Evolutionary conservation across 2,797 vertebrate genomes (phyloP).

Genomic region (Macroramphosus scolopax): DNA sequence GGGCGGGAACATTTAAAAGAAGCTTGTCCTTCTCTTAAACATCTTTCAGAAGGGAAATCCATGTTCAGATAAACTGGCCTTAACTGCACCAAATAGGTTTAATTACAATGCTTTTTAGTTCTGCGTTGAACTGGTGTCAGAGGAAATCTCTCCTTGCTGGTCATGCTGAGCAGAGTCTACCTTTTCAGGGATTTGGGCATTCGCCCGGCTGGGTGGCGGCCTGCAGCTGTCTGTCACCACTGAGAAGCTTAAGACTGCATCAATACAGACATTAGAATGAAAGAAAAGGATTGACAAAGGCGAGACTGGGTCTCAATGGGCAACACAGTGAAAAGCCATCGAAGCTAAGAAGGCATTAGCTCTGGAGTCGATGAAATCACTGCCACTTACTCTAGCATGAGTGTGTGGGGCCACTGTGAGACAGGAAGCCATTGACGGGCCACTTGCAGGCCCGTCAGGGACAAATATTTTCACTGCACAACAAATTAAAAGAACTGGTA

Average conservation of each 20-base stretch:
- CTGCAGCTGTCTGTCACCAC: conserved; percentile 44
- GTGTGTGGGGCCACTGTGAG: conserved; percentile 31
- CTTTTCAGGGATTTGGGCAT: conserved; percentile 15
- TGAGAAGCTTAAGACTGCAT: conserved; percentile 62
- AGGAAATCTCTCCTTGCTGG: conserved; percentile 14
- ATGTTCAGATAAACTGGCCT: conserved; percentile 31
- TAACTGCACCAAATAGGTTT: conserved; percentile 25
- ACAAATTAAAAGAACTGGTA: conserved; percentile 1
- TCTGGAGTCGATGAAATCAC: conserved; percentile 55
- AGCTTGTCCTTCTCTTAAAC: conserved; percentile 19
- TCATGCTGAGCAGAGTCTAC: conserved; percentile 17
- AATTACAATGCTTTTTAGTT: conserved; percentile 21
- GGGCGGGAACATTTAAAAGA: conserved; percentile 26
- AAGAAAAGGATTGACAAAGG: conserved; percentile 63
- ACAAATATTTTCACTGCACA: not conserved
- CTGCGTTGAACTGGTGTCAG: not conserved
- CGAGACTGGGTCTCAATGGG: conserved; percentile 61
- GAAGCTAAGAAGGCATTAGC: conserved; percentile 59
- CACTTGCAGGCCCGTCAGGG: conserved; percentile 17
- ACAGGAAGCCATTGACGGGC: conserved; percentile 3
- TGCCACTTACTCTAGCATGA: conserved; percentile 20
- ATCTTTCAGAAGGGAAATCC: conserved; percentile 16
- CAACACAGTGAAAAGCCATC: conserved; percentile 53
- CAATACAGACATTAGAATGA: conserved; percentile 67
- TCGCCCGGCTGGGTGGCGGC: conserved; percentile 29